Base-by-base conservation (phyloP, 2,888 invertebrate genomes). In the Latrodectus hesperus region DNA sequence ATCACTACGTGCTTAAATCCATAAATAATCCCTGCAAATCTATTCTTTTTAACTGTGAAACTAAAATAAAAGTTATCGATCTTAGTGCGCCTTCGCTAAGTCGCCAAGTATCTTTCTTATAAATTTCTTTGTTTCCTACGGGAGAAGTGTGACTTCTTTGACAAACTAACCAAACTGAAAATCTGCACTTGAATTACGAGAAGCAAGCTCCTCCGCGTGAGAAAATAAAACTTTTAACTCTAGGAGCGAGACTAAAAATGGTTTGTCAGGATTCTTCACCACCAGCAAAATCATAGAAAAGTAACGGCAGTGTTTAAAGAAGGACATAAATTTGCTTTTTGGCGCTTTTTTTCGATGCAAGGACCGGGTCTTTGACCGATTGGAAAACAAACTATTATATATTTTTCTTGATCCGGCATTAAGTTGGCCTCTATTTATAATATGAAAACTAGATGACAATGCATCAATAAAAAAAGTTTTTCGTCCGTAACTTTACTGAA, bases 211-310 rank as follows among this genome's bases (percentile, higher is more conserved):
- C 52, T 12, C 38, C 38, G 38, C 38, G 52, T 53, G 67, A 81
- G 81, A 74, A 74, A 81, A 81, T 52, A 81, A 81, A 81, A 72
- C 72, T 64, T 81, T 60, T 38, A 38, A 53, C 67, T 80, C 81
- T 53, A 74, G 53, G 81, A 17, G n/a, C 6, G 16, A 73, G 72
- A 22, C 22, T 49, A 53, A n/a, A 53, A 73, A 74, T 26, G 17
- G 67, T 53, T 65, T 52, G 49, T 52, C 52, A 16, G 68, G 22
- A 77, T 68, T 53, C 68, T 68, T 68, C 77, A 14, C 68, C 22
- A 9, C 77, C 10, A 67, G 49, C 16, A 74, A 60, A 74, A 74
- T 60, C 22, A 17, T 60, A 12, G n/a, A 11, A 60, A 60, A 60
- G 16, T 60, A 60, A 60, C 53, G 22, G n/a, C 51, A 16, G 49